Conservation (phyloP, 2,113 vertebrate species). For the Phyllopteryx taeniolatus region DNA sequence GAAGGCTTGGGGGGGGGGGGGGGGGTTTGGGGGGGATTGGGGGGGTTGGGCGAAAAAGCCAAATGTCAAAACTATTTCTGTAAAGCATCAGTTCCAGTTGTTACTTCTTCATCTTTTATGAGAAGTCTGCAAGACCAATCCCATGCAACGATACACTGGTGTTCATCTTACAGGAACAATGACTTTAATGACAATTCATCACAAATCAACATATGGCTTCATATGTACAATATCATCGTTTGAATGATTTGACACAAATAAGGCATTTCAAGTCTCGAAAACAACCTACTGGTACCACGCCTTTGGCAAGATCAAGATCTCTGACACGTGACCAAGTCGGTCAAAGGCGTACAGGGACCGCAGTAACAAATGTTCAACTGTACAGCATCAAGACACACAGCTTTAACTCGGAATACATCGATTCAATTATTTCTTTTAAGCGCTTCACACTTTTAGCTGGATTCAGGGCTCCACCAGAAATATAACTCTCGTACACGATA, state of each 20-base stretch:
- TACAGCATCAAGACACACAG: constrained; percentile 46
- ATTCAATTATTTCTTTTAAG: constrained; percentile 9
- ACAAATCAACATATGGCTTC: constrained; percentile 54
- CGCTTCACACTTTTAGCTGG: constrained; percentile 18
- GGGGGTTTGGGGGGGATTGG: no score
- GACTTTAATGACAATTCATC: constrained; percentile 61
- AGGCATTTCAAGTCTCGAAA: constrained; percentile 72
- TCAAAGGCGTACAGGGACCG: constrained; percentile 48
- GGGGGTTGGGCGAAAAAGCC: neutral
- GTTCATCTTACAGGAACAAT: constrained; percentile 43
- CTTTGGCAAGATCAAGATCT: constrained; percentile 51
- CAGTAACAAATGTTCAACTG: constrained; percentile 43
- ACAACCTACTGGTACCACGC: constrained; percentile 52
- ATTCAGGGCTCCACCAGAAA: constrained; percentile 49
- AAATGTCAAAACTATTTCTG: constrained; percentile 2
- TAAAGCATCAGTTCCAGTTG: neutral
- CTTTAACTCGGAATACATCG: constrained; percentile 21
- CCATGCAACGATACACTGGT: constrained; percentile 26
- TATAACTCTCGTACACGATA: constrained; percentile 46
- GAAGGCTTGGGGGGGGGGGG: no score
- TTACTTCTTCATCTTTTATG: neutral
- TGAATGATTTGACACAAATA: constrained; percentile 66
- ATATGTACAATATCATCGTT: constrained; percentile 56
- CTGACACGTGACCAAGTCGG: constrained; percentile 33
- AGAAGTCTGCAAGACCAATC: neutral